A percentile compares a stretch with the other conserved stretches of the same genome.
phyloP scores from a whole-genome alignment of 2,113 vertebrate genomes.

The Silurus asotus region DNA sequence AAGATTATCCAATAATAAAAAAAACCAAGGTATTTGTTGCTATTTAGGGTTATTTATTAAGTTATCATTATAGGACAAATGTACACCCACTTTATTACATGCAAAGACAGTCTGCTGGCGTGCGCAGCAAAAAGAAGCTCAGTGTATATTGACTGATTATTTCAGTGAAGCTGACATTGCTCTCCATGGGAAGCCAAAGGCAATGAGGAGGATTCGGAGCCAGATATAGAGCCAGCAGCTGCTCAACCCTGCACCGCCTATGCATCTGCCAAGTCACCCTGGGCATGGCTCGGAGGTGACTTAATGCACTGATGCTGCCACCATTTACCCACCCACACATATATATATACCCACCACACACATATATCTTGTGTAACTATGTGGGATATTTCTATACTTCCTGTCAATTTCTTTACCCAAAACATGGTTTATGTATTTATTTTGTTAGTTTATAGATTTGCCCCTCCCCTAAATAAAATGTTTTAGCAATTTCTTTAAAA shows the following conservation, averaged over 20 bases:
- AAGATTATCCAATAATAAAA: neutral
- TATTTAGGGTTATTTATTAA: neutral
- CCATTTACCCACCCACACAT: neutral
- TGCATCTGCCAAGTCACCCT: conserved; percentile 71
- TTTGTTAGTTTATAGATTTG: too few relatives aligned
- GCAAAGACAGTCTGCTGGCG: conserved; percentile 4
- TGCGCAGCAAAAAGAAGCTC: conserved; percentile 8
- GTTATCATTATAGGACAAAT: neutral
- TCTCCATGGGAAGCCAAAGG: conserved; percentile 69
- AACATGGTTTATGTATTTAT: too few relatives aligned
- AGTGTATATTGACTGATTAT: conserved; percentile 66
- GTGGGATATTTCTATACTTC: neutral
- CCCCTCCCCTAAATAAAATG: too few relatives aligned
- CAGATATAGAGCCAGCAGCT: conserved; percentile 71
- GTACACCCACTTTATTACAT: neutral
- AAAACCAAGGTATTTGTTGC: neutral
- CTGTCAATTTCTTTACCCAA: neutral
- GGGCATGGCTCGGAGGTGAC: conserved; percentile 61
- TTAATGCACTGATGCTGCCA: conserved; percentile 31
- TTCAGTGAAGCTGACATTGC: conserved; percentile 70
- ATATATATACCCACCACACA: too few relatives aligned
- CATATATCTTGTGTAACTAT: neutral
- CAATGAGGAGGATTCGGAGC: conserved; percentile 61
- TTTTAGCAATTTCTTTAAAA: too few relatives aligned
- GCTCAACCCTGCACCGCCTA: conserved; percentile 56